Evolutionary conservation across 2,888 invertebrate genomes (phyloP), one percentile per base, ranked within the genome.

Genomic region (Dryobotodes eremita): DNA sequence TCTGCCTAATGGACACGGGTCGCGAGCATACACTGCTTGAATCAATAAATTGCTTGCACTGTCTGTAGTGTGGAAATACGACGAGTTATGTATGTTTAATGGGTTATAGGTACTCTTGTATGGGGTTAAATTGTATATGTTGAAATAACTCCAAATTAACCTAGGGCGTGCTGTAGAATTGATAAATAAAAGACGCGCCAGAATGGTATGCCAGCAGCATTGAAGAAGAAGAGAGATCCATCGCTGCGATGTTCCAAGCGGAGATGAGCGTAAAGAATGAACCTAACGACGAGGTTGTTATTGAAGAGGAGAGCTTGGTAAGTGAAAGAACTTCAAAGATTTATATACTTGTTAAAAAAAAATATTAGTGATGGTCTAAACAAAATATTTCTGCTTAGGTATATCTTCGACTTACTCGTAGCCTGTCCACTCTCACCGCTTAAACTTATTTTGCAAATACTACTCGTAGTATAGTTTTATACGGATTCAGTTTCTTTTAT

Each of bases 181-280:
- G 31, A 36, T 36, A 93, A 76, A 92, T 97, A 20, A 97, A 97
- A 86, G 95, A 95, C 26, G 97, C 97, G 80, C 97, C 97, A 0
- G 98, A 98, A 88, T 98, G 98, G 98, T 97, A 97, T 71, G 98
- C 96, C 0, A 95, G 95, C 88, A 97, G 96, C 76, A 96, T 97
- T 31, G 97, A 97, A 61, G 97, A 97, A 79, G 97, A 97, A 80
- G 98, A 98, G 87, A 96, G 97, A 1, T 97, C 97, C n/a, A 97
- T 98, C 75, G 97, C 97, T 0, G 97, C 98, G 87, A 97, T 98
- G 95, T 97, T 98, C 89, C 97, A 97, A 88, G 97, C 97, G 0
- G 98, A 98, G 90, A 98, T 98, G 95, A 97, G 97, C 85, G 98
- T 98, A 62, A 98, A 98, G 92, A 97, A 98, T 0, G 98, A 98